Evolutionary conservation across 2,113 vertebrate species (phyloP), one percentile per base, ranked within the genome.

Genomic region (Lonchura striata): DNA sequence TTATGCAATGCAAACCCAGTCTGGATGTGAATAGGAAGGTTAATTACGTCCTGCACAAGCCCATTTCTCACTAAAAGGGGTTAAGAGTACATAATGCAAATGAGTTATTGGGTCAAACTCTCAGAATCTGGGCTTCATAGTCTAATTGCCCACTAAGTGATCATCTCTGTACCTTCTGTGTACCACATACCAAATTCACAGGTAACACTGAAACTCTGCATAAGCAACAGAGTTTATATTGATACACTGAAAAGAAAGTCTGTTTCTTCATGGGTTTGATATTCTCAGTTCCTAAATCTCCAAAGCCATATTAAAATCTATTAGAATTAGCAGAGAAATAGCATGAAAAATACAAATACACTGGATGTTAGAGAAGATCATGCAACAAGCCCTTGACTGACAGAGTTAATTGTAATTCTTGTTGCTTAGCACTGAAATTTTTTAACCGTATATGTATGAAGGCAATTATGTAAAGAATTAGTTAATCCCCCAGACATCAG

Each of bases 401-500:
- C 10, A 74, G n/a, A 94, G 25, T 13, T 93, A 74, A 86, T 50
- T 86, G 49, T 46, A 64, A 70, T 90, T 88, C 63, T 35, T 74
- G n/a, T 28, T 65, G 75, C 79, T 88, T 70, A 86, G 63, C 0
- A 0, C 25, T 77, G 41, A 33, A 16, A 5, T 35, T 57, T 90
- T 87, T 86, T 80, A 80, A 65, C 71, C 16, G 69, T 72, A 2
- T 57, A 65, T 57, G 46, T 90, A 3, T 77, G 63, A 86, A 80
- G n/a, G 53, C 50, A 90, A 80, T 92, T 96, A 88, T 24, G 23
- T 85, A 75, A 94, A 82, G 65, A 64, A 75, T 65, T 79, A 82
- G 81, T 71, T 84, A 93, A 93, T 93, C 46, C 82, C 53, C 85
- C 41, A 87, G 84, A 89, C 63, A 76, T 82, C 82, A 95, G 88